These are phyloP conservation scores for Accipiter cooperii DNA, from an alignment of 2,113 vertebrate species.

Conservation along the genomic window DNA sequence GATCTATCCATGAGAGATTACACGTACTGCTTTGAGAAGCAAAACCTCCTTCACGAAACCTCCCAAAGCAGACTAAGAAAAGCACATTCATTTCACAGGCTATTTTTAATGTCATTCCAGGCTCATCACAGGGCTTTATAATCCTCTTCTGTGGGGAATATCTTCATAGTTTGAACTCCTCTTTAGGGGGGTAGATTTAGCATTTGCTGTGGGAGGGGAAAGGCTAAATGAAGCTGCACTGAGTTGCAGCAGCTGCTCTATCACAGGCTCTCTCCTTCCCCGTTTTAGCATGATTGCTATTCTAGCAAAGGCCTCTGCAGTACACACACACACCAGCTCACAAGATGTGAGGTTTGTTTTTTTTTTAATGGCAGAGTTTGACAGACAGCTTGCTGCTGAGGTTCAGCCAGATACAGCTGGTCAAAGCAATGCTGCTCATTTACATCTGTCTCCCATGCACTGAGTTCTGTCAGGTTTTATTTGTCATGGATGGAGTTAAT, in stretches of 20 bases:
- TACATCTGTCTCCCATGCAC: slow-evolving; percentile 23
- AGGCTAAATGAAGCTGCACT: not conserved
- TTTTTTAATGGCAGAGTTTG: not conserved
- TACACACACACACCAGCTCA: not conserved
- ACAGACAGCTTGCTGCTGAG: not conserved
- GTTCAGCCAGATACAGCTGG: slow-evolving; percentile 4
- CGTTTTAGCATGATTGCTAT: not conserved
- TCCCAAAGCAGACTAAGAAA: not conserved
- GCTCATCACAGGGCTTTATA: not conserved
- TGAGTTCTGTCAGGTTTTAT: not conserved
- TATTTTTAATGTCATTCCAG: slow-evolving; percentile 32
- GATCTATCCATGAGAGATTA: not conserved
- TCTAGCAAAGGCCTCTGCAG: not conserved
- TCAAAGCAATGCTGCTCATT: not conserved
- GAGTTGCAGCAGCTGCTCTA: slow-evolving; percentile 33
- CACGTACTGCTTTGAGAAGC: not conserved
- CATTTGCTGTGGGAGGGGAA: not conserved
- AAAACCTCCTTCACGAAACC: not conserved
- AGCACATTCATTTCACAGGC: not conserved
- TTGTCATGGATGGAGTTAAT: slow-evolving; percentile 24
- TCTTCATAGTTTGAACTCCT: not conserved
- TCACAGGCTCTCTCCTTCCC: not conserved
- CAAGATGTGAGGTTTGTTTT: not conserved
- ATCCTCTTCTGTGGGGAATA: not conserved
- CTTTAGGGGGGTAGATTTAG: not conserved